Base-by-base conservation (phyloP, 2,113 vertebrate species). In the Phrynocephalus versicolor region DNA sequence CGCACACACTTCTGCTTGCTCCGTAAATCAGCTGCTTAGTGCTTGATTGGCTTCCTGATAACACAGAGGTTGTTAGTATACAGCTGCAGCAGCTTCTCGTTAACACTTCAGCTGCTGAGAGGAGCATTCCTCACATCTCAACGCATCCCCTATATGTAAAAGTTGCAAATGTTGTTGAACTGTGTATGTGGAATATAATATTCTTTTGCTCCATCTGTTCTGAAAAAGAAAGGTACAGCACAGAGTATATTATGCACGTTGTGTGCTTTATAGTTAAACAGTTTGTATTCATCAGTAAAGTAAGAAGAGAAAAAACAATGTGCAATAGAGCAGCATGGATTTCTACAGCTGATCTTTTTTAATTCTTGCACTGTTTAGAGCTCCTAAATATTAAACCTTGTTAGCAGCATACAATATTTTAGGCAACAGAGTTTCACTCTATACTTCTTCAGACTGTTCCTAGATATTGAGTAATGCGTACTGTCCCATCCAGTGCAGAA, bases 201-300 rank as follows among this genome's bases (percentile, higher is more conserved):
- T 70, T 89, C 58, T 87, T 45, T 19, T 45, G 79, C 79, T 81
- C 80, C 86, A 76, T 91, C 90, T 85, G 87, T 87, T 87, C 88
- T 78, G 86, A 77, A 82, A 45, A 80, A 80, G 82, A 18, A 65
- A 87, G 35, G 37, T 79, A 89, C 80, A 80, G 45, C 79, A 55
- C 71, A 75, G 23, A 87, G 82, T 89, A 57, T 45, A 81, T 89
- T 85, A 86, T 79, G 45, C 70, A 83, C 81, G 80, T 88, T 85
- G 67, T 85, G 79, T 87, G 89, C 81, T 95, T 88, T 91, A 45
- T 87, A 83, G 79, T 85, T 83, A 84, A 93, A 87, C 94, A 95
- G 93, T 93, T 93, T 35, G 93, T 92, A 23, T 89, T 80, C 88
- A 88, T 90, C 83, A 83, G 86, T 93, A 91, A n/a, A 84, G 85